Base-by-base conservation (phyloP, 2,797 vertebrate species). In the Helostoma temminkii region DNA sequence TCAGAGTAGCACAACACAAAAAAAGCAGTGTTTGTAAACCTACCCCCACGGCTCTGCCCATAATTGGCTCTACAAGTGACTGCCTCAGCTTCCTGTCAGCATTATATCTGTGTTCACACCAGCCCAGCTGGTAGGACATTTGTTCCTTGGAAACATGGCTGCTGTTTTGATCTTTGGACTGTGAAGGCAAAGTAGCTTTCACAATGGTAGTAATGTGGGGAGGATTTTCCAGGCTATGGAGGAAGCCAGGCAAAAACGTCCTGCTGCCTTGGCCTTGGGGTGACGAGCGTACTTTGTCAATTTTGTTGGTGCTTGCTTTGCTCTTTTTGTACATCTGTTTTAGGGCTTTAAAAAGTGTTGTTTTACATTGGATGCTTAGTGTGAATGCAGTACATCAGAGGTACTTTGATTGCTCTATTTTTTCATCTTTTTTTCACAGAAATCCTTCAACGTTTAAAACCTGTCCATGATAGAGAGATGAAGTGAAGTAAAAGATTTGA, bases 81-180 rank as follows among this genome's bases (percentile, higher is more conserved):
- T 93, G 88, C 92, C 92, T 89, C 90, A 71, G 91, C 91, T 93
- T 95, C 93, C 93, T 95, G 93, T 91, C 89, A 94, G 92, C 90
- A 82, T 93, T 94, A 94, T 95, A 91, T 93, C 88, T 93, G 76
- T 86, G 87, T 94, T 94, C 91, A 88, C 84, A 92, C 82, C 88
- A 77, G 86, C 87, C 85, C 87, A 92, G 93, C 91, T 91, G 89
- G 66, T 84, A 71, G 80, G 93, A 89, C 78, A 63, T 94, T 95
- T 93, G 91, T 93, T 95, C 87, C 74, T 81, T 90, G 85, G 90
- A 90, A 89, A 93, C 90, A 88, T 93, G 88, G 92, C 91, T 74
- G 91, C 85, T 89, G 91, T 89, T 95, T 94, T 94, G 94, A 95
- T 95, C 94, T 89, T 87, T 90, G 88, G 93, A 93, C 92, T 93